Evolutionary conservation across 2,888 invertebrate genomes (phyloP).

Genomic region (Caenorhabditis auriculariae): DNA sequence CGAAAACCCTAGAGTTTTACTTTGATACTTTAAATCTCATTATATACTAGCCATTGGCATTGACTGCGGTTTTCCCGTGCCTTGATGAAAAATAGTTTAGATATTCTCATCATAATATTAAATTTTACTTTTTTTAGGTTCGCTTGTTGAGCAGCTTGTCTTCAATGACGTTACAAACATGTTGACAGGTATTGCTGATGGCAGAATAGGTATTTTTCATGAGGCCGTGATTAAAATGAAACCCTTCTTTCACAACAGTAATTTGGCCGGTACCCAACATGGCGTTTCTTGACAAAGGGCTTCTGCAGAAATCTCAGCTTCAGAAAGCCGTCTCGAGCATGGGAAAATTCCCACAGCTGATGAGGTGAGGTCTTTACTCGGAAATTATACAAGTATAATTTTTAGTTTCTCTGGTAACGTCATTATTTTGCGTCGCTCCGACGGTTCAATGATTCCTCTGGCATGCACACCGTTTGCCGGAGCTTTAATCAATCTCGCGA

Average conservation of each 20-base stretch:
- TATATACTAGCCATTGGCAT: too few species aligned
- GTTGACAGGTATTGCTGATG: constrained; percentile 71
- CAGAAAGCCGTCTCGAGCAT: constrained; percentile 66
- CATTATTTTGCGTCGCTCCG: constrained; percentile 81
- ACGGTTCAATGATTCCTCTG: constrained; percentile 81
- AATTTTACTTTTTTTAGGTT: constrained; percentile 66
- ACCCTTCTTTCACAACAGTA: constrained; percentile 63
- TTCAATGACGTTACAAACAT: constrained; percentile 78
- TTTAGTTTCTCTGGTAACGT: constrained; percentile 81
- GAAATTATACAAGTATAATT: constrained; percentile 4
- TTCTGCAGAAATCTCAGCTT: constrained; percentile 71
- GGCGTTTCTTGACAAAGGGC: constrained; percentile 74
- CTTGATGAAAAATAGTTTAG: too few species aligned
- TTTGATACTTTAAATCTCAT: too few species aligned
- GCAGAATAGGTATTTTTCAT: constrained; percentile 71
- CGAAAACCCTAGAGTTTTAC: too few species aligned
- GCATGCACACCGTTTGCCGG: constrained; percentile 75
- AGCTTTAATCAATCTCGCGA: constrained; percentile 64
- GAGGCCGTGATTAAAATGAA: constrained; percentile 2
- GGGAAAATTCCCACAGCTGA: constrained; percentile 53
- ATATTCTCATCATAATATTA: too few species aligned
- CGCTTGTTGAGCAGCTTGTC: constrained; percentile 72
- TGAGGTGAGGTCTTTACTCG: constrained; percentile 30
- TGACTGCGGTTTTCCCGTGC: too few species aligned
- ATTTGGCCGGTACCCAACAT: constrained; percentile 82